A percentile compares a stretch with the other conserved stretches of the same genome.
phyloP scores from a whole-genome alignment of 1,140 invertebrate species.

The Teleogryllus occipitalis region DNA sequence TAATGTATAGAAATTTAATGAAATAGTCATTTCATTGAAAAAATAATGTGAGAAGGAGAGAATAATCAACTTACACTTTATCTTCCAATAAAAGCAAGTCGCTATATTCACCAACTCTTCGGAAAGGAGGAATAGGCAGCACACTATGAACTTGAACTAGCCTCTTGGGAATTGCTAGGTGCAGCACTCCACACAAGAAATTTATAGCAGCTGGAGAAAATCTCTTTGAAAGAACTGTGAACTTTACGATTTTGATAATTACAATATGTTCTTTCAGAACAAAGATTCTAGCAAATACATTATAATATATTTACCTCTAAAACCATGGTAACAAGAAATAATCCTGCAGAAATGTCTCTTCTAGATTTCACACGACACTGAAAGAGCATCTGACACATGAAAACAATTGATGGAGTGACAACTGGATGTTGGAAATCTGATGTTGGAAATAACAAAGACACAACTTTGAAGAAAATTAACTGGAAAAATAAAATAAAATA shows the following conservation, averaged over 20 bases:
- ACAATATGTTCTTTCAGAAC: not conserved
- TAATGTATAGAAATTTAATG: no score
- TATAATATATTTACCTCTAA: slow-evolving; percentile 51
- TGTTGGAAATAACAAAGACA: slow-evolving; percentile 69
- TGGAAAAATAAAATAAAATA: slow-evolving; percentile 33
- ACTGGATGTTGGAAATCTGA: slow-evolving; percentile 83
- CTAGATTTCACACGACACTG: slow-evolving; percentile 50
- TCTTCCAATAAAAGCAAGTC: slow-evolving; percentile 46
- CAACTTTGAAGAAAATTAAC: slow-evolving; percentile 71
- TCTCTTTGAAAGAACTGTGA: slow-evolving; percentile 68
- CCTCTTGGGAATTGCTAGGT: slow-evolving; percentile 48
- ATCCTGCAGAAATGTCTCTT: slow-evolving; percentile 63
- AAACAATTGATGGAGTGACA: slow-evolving; percentile 72
- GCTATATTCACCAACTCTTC: slow-evolving; percentile 40
- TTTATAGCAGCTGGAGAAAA: slow-evolving; percentile 68
- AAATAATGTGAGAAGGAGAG: no score
- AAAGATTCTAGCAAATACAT: not conserved
- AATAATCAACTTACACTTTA: slow-evolving; percentile 32
- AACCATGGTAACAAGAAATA: slow-evolving; percentile 64
- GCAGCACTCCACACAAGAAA: slow-evolving; percentile 62
- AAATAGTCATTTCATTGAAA: no score
- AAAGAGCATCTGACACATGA: slow-evolving; percentile 71
- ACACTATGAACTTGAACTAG: not conserved
- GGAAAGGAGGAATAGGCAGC: slow-evolving; percentile 50
- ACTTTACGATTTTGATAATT: slow-evolving; percentile 40